Base-by-base conservation (phyloP, 2,888 invertebrate genomes). In the Ischnura elegans region DNA sequence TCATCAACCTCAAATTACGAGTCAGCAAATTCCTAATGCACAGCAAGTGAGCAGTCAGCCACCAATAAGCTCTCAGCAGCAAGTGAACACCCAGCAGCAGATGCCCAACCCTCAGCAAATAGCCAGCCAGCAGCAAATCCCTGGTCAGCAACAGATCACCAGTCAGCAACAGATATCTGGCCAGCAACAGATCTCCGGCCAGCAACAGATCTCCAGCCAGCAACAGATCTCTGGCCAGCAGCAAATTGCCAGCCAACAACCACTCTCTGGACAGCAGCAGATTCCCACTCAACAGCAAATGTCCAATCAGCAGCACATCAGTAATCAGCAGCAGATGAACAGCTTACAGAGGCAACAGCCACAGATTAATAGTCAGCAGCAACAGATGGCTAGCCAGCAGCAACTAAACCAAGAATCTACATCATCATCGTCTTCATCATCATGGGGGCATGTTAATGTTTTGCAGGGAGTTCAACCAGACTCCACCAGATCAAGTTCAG, bases 381-480 rank as follows among this genome's bases (percentile, higher is more conserved):
- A 90, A 25, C 87, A 87, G 43, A 55, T 61, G n/a, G 61, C 61
- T 61, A 61, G 43, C n/a, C 55, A 66, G n/a, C 90, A 90, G 51
- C 90, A 90, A 43, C 61, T 61, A 3, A 55, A 43, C 16, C 55
- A 90, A n/a, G 61, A 90, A 43, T 55, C 55, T n/a, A 61, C 90
- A 43, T 90, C 90, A 43, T 90, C 90, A 43, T 90, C 90, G 16
- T 90, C 90, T 16, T 90, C 90, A 10, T 90, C 90, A n/a, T 90
- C 90, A 45, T 90, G 90, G 90, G 90, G 66, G 19, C 90, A 90
- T 36, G 90, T 90, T 61, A 45, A 25, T 90, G 43, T 61, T 25
- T 61, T 66, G 25, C 90, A 90, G 61, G 55, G 51, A 42, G 61
- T 90, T 55, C 90, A 61, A 0, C 90, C 90, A n/a, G 90, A 90